Evolutionary conservation across 2,113 vertebrate genomes (phyloP).

Genomic region (Rousettus leschenaultii): DNA sequence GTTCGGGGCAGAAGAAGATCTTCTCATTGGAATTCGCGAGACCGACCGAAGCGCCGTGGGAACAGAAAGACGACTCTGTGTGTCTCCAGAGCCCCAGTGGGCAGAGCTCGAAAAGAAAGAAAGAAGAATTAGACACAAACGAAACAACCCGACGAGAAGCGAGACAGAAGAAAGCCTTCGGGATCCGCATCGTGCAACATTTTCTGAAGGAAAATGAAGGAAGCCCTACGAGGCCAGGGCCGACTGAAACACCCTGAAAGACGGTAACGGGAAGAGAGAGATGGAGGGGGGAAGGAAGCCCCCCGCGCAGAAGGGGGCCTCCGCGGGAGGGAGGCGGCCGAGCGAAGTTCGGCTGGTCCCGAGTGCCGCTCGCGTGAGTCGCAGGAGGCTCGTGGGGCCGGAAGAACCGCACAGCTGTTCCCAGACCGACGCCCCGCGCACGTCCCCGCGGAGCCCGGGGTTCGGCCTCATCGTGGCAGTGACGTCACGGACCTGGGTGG

Average conservation of each 20-base stretch:
- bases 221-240: neutral
- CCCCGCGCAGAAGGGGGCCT: neutral
- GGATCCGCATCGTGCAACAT: neutral
- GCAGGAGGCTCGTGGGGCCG: neutral
- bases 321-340: neutral
- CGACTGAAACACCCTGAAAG: neutral
- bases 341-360: rapidly evolving
- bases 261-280: neutral
- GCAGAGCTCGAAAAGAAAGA: neutral
- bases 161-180: neutral
- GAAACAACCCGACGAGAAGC: neutral
- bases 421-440: neutral
- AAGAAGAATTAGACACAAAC: neutral
- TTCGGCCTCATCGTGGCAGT: neutral
- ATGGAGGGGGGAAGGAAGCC: neutral
- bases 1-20: neutral
- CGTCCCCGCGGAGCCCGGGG: rapidly evolving
- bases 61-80: neutral
- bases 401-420: neutral
- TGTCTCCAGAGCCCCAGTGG: neutral
- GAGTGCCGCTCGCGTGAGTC: neutral
- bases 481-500: rapidly evolving
- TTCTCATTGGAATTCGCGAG: neutral
- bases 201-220: neutral
- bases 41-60: neutral